Evolutionary conservation across 1,140 invertebrate genomes (phyloP), one percentile per base, ranked within the genome.

Genomic region (Hylaeus anthracinus): DNA sequence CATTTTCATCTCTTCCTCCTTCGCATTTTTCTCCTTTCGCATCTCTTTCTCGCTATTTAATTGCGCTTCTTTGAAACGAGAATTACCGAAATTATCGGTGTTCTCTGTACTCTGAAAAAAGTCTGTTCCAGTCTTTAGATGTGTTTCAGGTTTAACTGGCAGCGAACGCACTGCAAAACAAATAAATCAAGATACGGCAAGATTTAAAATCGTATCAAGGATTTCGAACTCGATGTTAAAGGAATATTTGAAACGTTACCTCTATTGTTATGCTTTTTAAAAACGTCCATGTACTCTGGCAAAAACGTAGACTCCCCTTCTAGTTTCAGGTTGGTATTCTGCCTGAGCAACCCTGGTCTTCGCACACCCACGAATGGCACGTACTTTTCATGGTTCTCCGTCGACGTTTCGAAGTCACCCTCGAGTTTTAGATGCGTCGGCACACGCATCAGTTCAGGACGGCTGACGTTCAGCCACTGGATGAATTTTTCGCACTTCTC

Each of bases 401-500:
- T 94, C 6, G 89, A 87, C 3, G 87, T 93, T 77, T 94, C 92
- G 41, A 94, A 81, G 43, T 93, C 91, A 55, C 94, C 94, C 83
- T 95, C 94, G 10, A 95, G 86, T 76, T 94, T 94, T 53, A 95
- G 85, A 72, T 94, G 88, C 6, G 93, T 93, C 1, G 93, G 92
- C 39, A 92, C 81, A 72, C 93, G 90, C 66, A 91, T 86, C 0
- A 93, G 90, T 48, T 92, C 90, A 1, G 93, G 91, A 72, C 94
- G 90, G 73, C 90, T 92, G 14, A 91, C 88, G 60, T 93, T 91
- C 8, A 94, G 81, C 92, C 94, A 95, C 45, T 91, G 90, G 69
- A 94, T 93, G 86, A 94, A 95, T 79, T 94, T 93, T 71, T 93
- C 94, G 75, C 92, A 91, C 70, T 94, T 94, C 76, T 95, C 94